These are phyloP conservation scores for Hydractinia symbiolongicarpus DNA, from an alignment of 30 jellyfish, hydroid and myxozoan species.

Conservation along the genomic window DNA sequence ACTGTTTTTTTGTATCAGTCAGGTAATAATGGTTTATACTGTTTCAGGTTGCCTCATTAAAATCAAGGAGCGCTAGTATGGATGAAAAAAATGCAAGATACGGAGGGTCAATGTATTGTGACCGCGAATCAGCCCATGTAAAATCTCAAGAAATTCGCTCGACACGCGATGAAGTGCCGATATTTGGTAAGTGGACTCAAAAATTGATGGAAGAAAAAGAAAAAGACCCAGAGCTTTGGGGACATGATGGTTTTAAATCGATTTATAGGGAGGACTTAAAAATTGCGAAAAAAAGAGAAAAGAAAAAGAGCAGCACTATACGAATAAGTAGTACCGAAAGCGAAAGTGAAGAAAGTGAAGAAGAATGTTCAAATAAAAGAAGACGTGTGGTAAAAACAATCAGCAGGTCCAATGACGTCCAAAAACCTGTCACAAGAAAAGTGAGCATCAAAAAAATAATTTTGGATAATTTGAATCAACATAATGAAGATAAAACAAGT, in stretches of 20 bases:
- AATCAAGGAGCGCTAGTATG: background rate
- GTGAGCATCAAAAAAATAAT: background rate
- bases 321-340: background rate
- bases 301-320: background rate
- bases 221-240: constrained; percentile 26
- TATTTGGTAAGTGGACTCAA: constrained; percentile 22
- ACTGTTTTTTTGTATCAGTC: no score
- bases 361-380: background rate
- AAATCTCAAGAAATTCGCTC: background rate
- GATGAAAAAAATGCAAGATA: background rate
- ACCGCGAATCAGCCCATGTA: constrained; percentile 15
- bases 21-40: no score
- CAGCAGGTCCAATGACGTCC: background rate
- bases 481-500: background rate
- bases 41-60: background rate
- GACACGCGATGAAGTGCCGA: background rate
- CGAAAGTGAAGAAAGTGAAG: no score
- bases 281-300: background rate
- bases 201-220: constrained; percentile 18
- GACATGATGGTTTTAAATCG: constrained; percentile 24
- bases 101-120: constrained; percentile 29
- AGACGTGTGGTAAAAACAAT: background rate
- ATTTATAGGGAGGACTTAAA: constrained; percentile 12
- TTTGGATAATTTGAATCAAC: background rate
- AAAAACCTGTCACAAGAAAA: background rate